These are phyloP conservation scores for Enteromius viviparus DNA, from an alignment of 2,797 vertebrate species.

Conservation along the genomic window DNA sequence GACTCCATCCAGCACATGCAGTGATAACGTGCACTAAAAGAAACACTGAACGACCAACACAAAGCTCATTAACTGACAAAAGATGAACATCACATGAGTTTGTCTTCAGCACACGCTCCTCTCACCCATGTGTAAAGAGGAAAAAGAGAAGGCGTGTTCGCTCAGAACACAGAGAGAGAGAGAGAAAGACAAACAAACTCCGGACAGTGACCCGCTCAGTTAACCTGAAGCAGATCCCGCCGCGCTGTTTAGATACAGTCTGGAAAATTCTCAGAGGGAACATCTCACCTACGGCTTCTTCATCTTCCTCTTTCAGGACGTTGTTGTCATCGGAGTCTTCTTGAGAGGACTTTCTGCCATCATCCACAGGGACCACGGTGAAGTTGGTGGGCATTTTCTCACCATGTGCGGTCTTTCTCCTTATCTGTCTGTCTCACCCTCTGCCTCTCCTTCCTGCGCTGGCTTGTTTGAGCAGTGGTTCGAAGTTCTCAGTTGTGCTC, in stretches of 20 bases:
- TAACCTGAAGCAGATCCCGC: slow-evolving; percentile 18
- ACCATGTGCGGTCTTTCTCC: slow-evolving; percentile 63
- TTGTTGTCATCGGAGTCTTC: slow-evolving; percentile 70
- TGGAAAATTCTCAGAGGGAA: not conserved
- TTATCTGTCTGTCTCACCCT: slow-evolving; percentile 40
- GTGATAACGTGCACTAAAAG: not conserved
- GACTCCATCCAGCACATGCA: not conserved
- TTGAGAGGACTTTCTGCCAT: slow-evolving; percentile 65
- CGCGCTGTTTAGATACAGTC: not conserved
- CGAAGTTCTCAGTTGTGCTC: slow-evolving; percentile 67
- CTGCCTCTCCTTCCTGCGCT: slow-evolving; percentile 40
- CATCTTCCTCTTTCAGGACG: slow-evolving; percentile 72
- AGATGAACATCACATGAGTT: not conserved
- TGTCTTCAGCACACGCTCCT: slow-evolving; percentile 24
- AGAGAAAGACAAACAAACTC: slow-evolving; percentile 24
- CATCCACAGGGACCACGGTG: slow-evolving; percentile 90
- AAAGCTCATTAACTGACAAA: not conserved
- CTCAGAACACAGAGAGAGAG: not conserved
- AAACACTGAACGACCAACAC: not conserved
- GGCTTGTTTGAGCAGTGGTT: slow-evolving; percentile 55
- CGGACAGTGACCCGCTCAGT: not conserved
- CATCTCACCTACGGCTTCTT: slow-evolving; percentile 62
- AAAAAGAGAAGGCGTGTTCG: slow-evolving; percentile 19
- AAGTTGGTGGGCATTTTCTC: slow-evolving; percentile 91
- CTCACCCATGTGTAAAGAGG: slow-evolving; percentile 34